These are phyloP conservation scores for Papilio xuthus DNA, from an alignment of 1,140 invertebrate species.

Conservation along the genomic window DNA sequence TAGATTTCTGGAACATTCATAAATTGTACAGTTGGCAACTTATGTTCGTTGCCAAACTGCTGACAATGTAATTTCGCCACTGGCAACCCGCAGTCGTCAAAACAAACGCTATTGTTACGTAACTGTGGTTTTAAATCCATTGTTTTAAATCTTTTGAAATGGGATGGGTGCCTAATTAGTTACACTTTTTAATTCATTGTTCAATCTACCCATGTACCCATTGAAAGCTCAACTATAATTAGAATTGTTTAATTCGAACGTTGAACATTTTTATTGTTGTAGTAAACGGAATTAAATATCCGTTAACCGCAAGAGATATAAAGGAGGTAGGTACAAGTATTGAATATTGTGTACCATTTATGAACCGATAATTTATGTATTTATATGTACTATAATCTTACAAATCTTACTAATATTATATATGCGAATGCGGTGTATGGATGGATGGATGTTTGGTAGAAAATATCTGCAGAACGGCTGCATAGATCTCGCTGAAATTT, in stretches of 20 bases:
- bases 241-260: not conserved
- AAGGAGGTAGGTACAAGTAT: no score
- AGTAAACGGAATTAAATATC: constrained; percentile 3
- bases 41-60: constrained; percentile 36
- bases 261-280: constrained; percentile 1
- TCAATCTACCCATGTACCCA: constrained; percentile 24
- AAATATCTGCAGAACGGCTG: no score
- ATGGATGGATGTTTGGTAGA: no score
- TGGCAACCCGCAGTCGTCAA: constrained; percentile 28
- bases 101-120: constrained; percentile 39
- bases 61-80: constrained; percentile 38
- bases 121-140: constrained; percentile 26
- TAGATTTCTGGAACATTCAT: constrained; percentile 9
- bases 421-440: no score
- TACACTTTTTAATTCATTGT: constrained; percentile 37
- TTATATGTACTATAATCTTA: no score
- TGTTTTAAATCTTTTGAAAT: constrained; percentile 38
- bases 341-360: no score
- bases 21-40: constrained; percentile 33
- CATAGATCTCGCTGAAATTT: no score
- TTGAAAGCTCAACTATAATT: constrained; percentile 31
- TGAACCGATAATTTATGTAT: no score
- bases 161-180: constrained; percentile 34
- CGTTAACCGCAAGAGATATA: not conserved
- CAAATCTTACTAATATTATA: no score